Evolutionary conservation across 2,113 vertebrate genomes (phyloP).

Genomic region (Rhineura floridana): DNA sequence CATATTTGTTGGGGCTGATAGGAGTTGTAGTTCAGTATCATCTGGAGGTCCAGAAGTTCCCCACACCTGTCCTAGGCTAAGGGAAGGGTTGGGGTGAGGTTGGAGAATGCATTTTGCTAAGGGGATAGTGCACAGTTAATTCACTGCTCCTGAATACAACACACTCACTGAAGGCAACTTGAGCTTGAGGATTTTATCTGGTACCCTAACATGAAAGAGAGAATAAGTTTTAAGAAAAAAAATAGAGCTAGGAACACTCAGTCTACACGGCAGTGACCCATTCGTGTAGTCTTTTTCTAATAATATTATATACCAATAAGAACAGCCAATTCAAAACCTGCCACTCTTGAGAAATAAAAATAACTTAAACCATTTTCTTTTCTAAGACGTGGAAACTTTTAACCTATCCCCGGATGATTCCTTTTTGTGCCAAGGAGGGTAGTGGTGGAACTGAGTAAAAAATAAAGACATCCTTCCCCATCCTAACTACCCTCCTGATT

Average conservation of each 20-base stretch:
- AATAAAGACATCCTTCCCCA: neutral
- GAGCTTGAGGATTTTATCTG: neutral
- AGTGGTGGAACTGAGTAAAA: neutral
- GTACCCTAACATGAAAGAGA: accelerated
- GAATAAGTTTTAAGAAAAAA: accelerated
- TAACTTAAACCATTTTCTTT: neutral
- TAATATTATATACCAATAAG: neutral
- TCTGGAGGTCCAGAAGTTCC: no score
- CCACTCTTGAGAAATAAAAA: neutral
- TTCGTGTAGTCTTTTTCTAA: accelerated
- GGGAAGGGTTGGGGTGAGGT: no score
- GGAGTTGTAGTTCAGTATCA: no score
- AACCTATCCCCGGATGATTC: neutral
- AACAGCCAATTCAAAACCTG: neutral
- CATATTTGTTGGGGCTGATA: no score
- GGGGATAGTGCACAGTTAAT: neutral
- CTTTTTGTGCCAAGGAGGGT: neutral
- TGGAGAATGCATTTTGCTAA: neutral
- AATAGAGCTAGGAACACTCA: neutral
- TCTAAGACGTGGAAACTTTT: neutral
- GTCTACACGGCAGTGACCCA: accelerated
- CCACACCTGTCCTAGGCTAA: no score
- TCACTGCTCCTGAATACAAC: neutral
- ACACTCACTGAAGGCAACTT: neutral
- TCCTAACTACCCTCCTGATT: no score